phyloP scores from a whole-genome alignment of 2,888 invertebrate genomes.

The Diaperis boleti region DNA sequence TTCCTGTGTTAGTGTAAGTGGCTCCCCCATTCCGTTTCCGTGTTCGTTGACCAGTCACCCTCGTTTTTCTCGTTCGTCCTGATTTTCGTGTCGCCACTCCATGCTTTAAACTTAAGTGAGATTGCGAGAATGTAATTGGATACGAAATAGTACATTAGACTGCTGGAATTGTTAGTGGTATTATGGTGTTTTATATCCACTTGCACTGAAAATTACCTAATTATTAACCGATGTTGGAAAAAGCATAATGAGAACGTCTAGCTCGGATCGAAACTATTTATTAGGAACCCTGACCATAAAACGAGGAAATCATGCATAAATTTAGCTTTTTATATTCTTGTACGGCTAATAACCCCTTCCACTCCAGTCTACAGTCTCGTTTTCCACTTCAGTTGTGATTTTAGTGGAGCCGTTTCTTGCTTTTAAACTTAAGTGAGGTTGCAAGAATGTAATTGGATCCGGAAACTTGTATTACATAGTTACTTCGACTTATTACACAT shows the following conservation, averaged over 20 bases:
- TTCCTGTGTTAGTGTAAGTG: constrained; percentile 45
- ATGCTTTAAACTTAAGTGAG: constrained; percentile 35
- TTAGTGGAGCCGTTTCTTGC: constrained; percentile 37
- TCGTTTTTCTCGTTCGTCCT: constrained; percentile 1
- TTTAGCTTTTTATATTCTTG: too few relatives aligned
- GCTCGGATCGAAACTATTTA: too few relatives aligned
- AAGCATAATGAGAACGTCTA: too few relatives aligned
- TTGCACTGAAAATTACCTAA: too few relatives aligned
- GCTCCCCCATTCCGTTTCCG: constrained; percentile 23
- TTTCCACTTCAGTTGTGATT: constrained; percentile 10
- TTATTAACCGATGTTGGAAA: too few relatives aligned
- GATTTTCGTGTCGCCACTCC: constrained; percentile 24
- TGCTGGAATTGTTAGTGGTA: too few relatives aligned
- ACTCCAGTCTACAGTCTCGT: too few relatives aligned
- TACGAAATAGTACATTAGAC: constrained; percentile 33
- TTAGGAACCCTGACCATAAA: too few relatives aligned
- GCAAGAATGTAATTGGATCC: constrained; percentile 38
- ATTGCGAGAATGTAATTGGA: constrained; percentile 37
- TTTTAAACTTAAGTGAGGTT: constrained; percentile 34
- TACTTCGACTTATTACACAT: constrained; percentile 28
- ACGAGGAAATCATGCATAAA: too few relatives aligned
- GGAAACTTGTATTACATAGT: constrained; percentile 34
- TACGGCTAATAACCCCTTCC: too few relatives aligned
- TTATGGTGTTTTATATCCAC: too few relatives aligned
- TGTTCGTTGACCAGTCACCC: constrained; percentile 26